Evolutionary conservation across 35 echinoderm and acorn worm species (phyloP).

Genomic region (Apostichopus parvimensis): DNA sequence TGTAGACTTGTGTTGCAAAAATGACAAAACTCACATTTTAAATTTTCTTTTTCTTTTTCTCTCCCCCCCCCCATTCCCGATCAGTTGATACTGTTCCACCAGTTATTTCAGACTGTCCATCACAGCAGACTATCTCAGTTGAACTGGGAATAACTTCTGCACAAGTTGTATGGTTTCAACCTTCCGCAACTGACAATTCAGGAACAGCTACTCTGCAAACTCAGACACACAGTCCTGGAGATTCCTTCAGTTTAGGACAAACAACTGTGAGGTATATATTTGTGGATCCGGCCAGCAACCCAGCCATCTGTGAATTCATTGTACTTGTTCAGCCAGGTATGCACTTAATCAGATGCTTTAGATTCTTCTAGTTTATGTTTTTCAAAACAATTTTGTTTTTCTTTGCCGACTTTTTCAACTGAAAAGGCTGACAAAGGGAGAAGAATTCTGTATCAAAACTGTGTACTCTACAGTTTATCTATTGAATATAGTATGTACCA

Average conservation of each 20-base stretch:
- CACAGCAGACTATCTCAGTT: constrained; percentile 10
- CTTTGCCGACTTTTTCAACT: no score
- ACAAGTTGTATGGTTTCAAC: constrained; percentile 54
- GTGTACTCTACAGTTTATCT: no score
- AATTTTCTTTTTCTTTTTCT: neutral
- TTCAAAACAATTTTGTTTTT: no score
- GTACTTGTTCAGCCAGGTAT: constrained; percentile 47
- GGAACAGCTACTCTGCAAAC: constrained; percentile 14
- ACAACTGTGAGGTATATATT: constrained; percentile 72
- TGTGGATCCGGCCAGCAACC: constrained; percentile 56
- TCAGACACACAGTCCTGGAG: constrained; percentile 48
- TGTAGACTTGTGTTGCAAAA: no score
- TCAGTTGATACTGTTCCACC: constrained; percentile 21
- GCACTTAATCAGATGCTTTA: neutral
- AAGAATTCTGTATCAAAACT: no score
- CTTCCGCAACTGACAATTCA: constrained; percentile 72
- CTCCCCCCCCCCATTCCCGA: neutral
- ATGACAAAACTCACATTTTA: no score
- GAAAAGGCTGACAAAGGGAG: no score
- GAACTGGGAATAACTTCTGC: constrained; percentile 12
- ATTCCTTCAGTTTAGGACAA: constrained; percentile 58
- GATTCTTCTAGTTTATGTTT: no score
- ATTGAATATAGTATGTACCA: no score
- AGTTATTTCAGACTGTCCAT: constrained; percentile 10
- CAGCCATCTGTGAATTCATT: constrained; percentile 54